Percentiles rank a stretch among this genome's conserved stretches.
Conservation (phyloP, 2,113 vertebrate species). For the Ramphastos sulfuratus region DNA sequence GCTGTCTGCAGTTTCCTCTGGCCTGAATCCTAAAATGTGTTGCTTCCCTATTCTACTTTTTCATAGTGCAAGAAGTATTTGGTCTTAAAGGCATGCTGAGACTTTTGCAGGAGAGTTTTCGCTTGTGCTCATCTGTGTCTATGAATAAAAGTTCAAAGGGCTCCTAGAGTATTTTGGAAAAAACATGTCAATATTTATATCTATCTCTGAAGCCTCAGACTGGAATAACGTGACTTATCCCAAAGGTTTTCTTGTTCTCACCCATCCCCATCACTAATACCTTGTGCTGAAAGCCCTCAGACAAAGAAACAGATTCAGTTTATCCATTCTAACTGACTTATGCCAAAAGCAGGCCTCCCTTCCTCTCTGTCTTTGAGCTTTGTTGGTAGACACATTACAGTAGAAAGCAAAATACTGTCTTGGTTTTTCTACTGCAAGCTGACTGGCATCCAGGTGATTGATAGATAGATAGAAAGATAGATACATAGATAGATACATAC, state of each 20-base stretch:
- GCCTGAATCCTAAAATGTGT: not conserved
- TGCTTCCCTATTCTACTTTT: not conserved
- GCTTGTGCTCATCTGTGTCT: not conserved
- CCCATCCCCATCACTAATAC: not conserved
- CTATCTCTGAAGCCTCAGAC: not conserved
- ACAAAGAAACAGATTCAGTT: not conserved
- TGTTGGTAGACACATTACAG: not conserved
- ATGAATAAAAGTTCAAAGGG: not conserved
- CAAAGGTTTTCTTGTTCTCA: not conserved
- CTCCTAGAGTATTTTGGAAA: not conserved
- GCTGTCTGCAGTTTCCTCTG: constrained; percentile 3
- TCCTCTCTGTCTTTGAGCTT: not conserved
- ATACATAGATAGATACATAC: no score
- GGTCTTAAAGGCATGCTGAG: not conserved
- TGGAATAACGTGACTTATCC: not conserved
- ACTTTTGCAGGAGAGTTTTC: not conserved
- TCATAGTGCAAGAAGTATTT: not conserved
- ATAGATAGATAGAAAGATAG: not conserved
- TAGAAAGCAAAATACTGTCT: not conserved
- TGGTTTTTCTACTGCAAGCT: not conserved
- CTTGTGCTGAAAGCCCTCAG: accelerated
- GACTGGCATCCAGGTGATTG: not conserved
- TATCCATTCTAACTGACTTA: not conserved
- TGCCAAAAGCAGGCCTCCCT: not conserved
- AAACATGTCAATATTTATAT: not conserved